Percentiles rank a stretch among this genome's conserved stretches.
These are phyloP conservation scores for Thera britannica DNA, from an alignment of 2,888 invertebrate species.

Conservation along the genomic window DNA sequence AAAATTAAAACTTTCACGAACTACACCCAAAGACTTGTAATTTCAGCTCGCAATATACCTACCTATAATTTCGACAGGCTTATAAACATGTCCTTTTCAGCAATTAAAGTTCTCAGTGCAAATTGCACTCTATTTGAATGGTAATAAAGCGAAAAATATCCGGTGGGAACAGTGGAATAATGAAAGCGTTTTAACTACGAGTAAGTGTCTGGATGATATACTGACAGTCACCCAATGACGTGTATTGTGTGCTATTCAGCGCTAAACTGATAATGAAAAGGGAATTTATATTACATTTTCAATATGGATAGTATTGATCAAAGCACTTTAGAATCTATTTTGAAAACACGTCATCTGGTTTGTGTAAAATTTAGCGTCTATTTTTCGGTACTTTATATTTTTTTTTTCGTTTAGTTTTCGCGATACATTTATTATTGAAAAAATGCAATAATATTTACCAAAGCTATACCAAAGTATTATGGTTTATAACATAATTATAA, in stretches of 20 bases:
- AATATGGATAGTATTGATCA: neutral
- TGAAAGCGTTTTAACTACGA: slow-evolving; percentile 48
- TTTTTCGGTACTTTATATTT: too few relatives aligned
- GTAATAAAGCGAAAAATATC: slow-evolving; percentile 8
- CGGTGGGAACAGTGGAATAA: slow-evolving; percentile 43
- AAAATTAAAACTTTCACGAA: neutral
- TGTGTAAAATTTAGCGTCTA: too few relatives aligned
- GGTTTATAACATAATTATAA: too few relatives aligned
- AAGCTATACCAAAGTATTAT: too few relatives aligned
- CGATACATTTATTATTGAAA: too few relatives aligned
- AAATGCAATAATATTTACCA: too few relatives aligned
- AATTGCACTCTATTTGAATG: slow-evolving; percentile 13
- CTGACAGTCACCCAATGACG: slow-evolving; percentile 49
- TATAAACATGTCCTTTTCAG: slow-evolving; percentile 7
- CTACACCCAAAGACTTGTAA: neutral
- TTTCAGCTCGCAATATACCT: neutral
- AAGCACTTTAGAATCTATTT: neutral
- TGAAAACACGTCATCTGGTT: too few relatives aligned
- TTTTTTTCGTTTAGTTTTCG: too few relatives aligned
- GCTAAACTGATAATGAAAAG: slow-evolving; percentile 19
- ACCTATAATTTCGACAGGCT: neutral
- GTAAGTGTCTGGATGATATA: slow-evolving; percentile 61
- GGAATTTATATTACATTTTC: slow-evolving; percentile 16
- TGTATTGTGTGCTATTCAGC: slow-evolving; percentile 46
- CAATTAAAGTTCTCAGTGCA: slow-evolving; percentile 8